Base-by-base conservation (phyloP, 2,797 vertebrate species). In the Anabacerthia variegaticeps region DNA sequence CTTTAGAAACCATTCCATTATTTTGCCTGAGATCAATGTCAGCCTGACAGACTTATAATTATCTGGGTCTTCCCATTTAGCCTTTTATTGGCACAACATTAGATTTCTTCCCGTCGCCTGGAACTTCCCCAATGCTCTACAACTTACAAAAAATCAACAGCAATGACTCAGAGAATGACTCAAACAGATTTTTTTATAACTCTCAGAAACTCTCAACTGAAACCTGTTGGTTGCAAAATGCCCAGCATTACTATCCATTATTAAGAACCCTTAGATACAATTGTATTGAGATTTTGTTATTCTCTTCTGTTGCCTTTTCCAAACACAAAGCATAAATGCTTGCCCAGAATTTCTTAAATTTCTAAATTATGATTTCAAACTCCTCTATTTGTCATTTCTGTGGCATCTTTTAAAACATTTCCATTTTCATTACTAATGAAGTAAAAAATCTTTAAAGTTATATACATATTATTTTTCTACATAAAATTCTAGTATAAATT, bases 1-100 rank as follows among this genome's bases (percentile, higher is more conserved):
- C 80, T 94, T 94, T 76, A 86, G 92, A 90, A 97, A 90, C 76
- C 73, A 86, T 93, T 95, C 93, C 92, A 88, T 92, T 95, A 92
- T 95, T 95, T 95, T 93, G 75, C 76, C 71, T 43, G 58, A 92
- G 90, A 90, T 92, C 89, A 95, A 84, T 92, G 93, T 94, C 93
- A 96, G 77, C 27, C 66, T 88, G 90, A 92, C 73, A 95, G 93
- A 88, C 83, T 65, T 71, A 65, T 52, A 95, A 97, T 92, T 95
- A 94, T 80, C 89, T 86, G 62, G 78, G 92, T 95, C 36, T 15
- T 95, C 83, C 79, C 66, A 93, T 95, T 95, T 92, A 95, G 76
- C 73, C 73, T 88, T 89, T 92, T 86, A 97, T 90, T 94, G 92
- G 92, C 73, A 88, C 65, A 97, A 90, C 79, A 95, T 94, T 92